A percentile compares a stretch with the other conserved stretches of the same genome.
Evolutionary conservation across 2,113 vertebrate genomes (phyloP).

Genomic region (Chaenogobius annularis): DNA sequence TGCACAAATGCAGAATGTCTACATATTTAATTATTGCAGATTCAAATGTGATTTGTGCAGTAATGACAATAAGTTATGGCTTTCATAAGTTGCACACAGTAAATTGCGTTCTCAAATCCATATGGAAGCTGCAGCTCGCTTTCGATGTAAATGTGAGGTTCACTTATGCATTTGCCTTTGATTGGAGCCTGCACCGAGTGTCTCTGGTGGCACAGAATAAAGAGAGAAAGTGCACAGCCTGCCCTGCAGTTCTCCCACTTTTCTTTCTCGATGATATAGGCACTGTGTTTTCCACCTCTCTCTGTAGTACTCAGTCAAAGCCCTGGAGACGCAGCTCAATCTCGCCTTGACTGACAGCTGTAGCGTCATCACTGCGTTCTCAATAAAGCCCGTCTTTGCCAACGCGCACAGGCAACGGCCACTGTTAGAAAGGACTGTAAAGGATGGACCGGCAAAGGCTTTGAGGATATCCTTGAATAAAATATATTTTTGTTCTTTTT

Average conservation of each 20-base stretch:
- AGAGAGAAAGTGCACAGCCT: constrained; percentile 45
- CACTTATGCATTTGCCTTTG: constrained; percentile 18
- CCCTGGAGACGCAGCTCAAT: constrained; percentile 35
- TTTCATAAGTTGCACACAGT: not conserved
- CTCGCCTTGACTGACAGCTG: constrained; percentile 56
- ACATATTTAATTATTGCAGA: not conserved
- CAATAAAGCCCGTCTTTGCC: constrained; percentile 23
- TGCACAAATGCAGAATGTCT: not conserved
- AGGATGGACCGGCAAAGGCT: constrained; percentile 20
- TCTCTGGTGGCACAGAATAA: constrained; percentile 42
- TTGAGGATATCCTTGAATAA: constrained; percentile 22
- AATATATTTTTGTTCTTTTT: constrained; percentile 22
- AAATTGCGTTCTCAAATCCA: not conserved
- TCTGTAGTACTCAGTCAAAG: constrained; percentile 39
- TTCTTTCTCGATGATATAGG: constrained; percentile 39
- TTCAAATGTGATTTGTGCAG: not conserved
- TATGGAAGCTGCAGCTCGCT: constrained; percentile 2
- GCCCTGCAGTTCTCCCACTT: constrained; percentile 23
- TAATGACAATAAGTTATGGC: not conserved
- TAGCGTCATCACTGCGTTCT: constrained; percentile 34
- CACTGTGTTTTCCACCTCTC: constrained; percentile 42
- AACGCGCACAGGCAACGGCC: constrained; percentile 5
- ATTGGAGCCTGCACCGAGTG: constrained; percentile 33
- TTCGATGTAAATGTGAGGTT: constrained; percentile 31
- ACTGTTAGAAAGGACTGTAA: constrained; percentile 6